Conservation (phyloP, 2,888 invertebrate species). For the Phymatocera aterrima region DNA sequence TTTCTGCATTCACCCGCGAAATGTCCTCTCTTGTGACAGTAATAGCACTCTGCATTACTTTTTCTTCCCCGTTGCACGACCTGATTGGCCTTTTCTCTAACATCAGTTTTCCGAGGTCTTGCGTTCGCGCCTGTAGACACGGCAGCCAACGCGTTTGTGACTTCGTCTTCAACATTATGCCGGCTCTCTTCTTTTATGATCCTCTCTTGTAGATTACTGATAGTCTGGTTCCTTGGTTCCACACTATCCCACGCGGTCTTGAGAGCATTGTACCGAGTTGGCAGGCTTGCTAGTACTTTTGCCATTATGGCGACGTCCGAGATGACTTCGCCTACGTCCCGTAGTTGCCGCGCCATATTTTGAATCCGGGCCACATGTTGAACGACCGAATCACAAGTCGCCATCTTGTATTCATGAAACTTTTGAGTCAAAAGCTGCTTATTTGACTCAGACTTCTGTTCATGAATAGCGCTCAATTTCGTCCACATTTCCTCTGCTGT, state of each 20-base stretch:
- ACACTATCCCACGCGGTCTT: constrained; percentile 57
- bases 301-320: constrained; percentile 53
- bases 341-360: constrained; percentile 54
- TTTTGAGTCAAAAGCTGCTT: constrained; percentile 53
- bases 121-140: background rate
- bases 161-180: background rate
- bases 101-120: background rate
- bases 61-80: background rate
- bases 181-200: constrained; percentile 38
- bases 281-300: constrained; percentile 57
- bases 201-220: constrained; percentile 42
- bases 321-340: constrained; percentile 55
- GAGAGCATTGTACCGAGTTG: constrained; percentile 53
- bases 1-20: background rate
- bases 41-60: background rate
- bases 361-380: constrained; percentile 54
- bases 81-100: too few species aligned
- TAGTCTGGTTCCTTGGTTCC: background rate
- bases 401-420: constrained; percentile 56
- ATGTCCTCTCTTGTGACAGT: background rate
- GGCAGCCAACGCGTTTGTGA: background rate
- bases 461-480: constrained; percentile 52
- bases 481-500: constrained; percentile 58
- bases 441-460: constrained; percentile 57
- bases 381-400: constrained; percentile 51